phyloP scores from a whole-genome alignment of 2,797 vertebrate species.

The Bryconaethiops microstoma region DNA sequence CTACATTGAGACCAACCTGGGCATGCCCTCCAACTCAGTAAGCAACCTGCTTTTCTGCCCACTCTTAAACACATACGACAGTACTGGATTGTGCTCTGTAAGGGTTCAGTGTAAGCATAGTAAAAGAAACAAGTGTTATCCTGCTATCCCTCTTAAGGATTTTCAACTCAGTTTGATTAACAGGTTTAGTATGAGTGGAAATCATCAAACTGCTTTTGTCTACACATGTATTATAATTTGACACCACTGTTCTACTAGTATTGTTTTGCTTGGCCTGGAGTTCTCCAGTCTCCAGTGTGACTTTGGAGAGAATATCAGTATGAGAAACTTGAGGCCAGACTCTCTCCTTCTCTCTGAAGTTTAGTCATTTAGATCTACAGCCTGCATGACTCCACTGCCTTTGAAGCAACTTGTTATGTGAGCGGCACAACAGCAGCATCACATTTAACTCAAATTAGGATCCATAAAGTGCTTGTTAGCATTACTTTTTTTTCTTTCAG shows the following conservation, averaged over 20 bases:
- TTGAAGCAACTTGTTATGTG: background rate
- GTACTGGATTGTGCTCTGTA: background rate
- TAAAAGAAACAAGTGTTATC: no score
- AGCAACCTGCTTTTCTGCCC: constrained; percentile 62
- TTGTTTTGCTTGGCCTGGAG: background rate
- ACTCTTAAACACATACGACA: background rate
- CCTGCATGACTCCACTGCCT: background rate
- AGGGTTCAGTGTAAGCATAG: no score
- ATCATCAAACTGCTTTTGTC: background rate
- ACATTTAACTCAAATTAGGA: background rate
- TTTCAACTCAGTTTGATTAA: background rate
- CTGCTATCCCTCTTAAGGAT: no score
- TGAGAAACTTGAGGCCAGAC: background rate
- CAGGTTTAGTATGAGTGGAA: background rate
- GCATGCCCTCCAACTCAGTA: constrained; percentile 91
- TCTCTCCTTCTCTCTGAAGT: background rate
- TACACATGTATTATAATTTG: background rate
- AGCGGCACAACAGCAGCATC: background rate
- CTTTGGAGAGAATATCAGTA: background rate
- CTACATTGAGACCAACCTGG: constrained; percentile 92
- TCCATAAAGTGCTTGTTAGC: background rate
- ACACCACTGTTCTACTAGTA: background rate
- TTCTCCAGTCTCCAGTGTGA: background rate
- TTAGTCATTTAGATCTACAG: constrained; percentile 5
- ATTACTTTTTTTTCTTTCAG: background rate